These are phyloP conservation scores for Parazoanthus darwini DNA, from an alignment of 92 coral and sea anemone genomes.

Conservation along the genomic window DNA sequence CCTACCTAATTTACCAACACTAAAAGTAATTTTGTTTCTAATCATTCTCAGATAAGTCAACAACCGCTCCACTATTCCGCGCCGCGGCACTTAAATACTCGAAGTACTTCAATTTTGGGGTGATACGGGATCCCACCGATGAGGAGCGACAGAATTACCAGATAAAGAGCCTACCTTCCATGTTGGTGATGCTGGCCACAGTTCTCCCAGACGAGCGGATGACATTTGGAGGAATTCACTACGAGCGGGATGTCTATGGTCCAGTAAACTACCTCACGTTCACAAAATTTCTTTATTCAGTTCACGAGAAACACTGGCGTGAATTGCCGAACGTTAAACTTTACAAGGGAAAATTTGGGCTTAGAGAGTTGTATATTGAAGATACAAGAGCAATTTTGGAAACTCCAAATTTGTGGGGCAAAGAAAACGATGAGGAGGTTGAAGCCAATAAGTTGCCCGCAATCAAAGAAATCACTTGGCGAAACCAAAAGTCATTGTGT, in stretches of 20 bases:
- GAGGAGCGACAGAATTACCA: conserved; percentile 60
- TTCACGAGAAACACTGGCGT: conserved; percentile 87
- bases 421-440: not conserved
- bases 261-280: conserved; percentile 72
- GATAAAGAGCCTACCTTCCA: conserved; percentile 62
- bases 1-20: not conserved
- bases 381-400: conserved; percentile 66
- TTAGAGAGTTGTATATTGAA: conserved; percentile 67
- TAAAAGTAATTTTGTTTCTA: not conserved
- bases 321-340: conserved; percentile 71
- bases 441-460: not conserved
- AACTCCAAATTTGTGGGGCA: not conserved
- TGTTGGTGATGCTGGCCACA: conserved; percentile 73
- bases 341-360: conserved; percentile 70
- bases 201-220: conserved; percentile 56
- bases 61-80: conserved; percentile 73
- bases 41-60: conserved; percentile 65
- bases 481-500: conserved; percentile 73
- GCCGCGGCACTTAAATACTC: conserved; percentile 82
- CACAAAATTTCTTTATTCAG: conserved; percentile 81
- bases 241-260: conserved; percentile 78
- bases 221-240: conserved; percentile 69
- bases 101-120: conserved; percentile 87
- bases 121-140: conserved; percentile 61
- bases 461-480: conserved; percentile 65